Percentiles rank a stretch among this genome's conserved stretches.
These are phyloP conservation scores for Parascotia fuliginaria DNA, from an alignment of 2,888 invertebrate genomes.

Conservation along the genomic window DNA sequence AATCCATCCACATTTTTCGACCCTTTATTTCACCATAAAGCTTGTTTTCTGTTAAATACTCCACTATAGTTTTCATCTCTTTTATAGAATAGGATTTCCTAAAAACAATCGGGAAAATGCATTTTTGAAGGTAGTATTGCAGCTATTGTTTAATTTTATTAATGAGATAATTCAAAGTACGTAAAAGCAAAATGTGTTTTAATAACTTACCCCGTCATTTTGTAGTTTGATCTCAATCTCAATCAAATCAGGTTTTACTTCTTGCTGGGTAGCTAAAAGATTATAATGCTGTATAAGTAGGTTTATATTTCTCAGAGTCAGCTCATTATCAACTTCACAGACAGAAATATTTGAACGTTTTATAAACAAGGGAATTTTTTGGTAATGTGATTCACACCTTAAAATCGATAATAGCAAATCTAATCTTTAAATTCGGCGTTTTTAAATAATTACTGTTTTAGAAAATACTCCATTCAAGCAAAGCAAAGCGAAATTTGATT, in stretches of 20 bases:
- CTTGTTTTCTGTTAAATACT: slow-evolving; percentile 66
- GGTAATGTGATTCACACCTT: not conserved
- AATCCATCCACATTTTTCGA: slow-evolving; percentile 78
- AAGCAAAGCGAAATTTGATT: slow-evolving; percentile 14
- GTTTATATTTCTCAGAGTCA: slow-evolving; percentile 10
- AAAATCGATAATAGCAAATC: not conserved
- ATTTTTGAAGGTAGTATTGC: slow-evolving; percentile 10
- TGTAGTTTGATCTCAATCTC: slow-evolving; percentile 30
- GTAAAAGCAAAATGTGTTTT: not conserved
- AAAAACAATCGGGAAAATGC: slow-evolving; percentile 30
- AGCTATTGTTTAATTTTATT: no score
- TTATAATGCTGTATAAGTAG: slow-evolving; percentile 8
- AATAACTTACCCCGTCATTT: slow-evolving; percentile 69
- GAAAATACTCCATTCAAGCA: slow-evolving; percentile 4
- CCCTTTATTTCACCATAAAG: slow-evolving; percentile 67
- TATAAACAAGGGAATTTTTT: not conserved
- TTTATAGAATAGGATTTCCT: slow-evolving; percentile 73
- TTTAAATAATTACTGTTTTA: slow-evolving; percentile 22
- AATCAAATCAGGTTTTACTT: slow-evolving; percentile 7
- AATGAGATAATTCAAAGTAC: no score
- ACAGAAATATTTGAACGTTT: slow-evolving; percentile 4
- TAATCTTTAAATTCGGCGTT: slow-evolving; percentile 22
- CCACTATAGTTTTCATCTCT: slow-evolving; percentile 75
- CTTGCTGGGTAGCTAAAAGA: slow-evolving; percentile 10
- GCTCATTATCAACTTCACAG: slow-evolving; percentile 8